Evolutionary conservation across 2,113 vertebrate species (phyloP), one percentile per base, ranked within the genome.

Genomic region (Gymnarchus niloticus): DNA sequence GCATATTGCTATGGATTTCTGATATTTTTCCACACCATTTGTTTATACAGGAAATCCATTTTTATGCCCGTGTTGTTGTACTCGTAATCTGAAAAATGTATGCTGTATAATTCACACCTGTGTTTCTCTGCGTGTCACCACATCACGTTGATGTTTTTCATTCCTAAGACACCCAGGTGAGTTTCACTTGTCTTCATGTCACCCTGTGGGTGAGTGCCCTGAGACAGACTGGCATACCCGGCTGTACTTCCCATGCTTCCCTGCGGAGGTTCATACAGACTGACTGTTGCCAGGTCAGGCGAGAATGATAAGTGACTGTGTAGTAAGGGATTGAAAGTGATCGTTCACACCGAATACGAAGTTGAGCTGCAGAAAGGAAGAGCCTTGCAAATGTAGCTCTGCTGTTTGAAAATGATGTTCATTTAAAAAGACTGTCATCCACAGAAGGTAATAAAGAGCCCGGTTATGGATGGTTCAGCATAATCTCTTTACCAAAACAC

Each of bases 401-500:
- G 25, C 17, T 33, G 14, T 65, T 48, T 78, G 33, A 44, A 37
- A n/a, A 19, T 33, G 17, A 83, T 1, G 28, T 37, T 69, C 33
- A 37, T 33, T 17, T 69, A 25, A 12, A 44, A 59, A 8, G 49
- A 48, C 33, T 37, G 81, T 1, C 54, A 61, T 57, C 19, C 54
- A 57, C 54, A 57, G 21, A 83, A 44, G 52, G 3, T 21, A 54
- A 41, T 33, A 17, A 83, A 37, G 46, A 12, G 17, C 5, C 19
- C 7, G 21, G 19, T 10, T 59, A 41, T 6, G 41, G 82, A 59
- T 14, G 14, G 82, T 23, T 10, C n/a, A 56, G 41, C 25, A 9
- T 46, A 46, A 61, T 56, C 56, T 83, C 37, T 83, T 83, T 44
- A 59, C 41, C 82, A 59, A 17, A 83, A 59, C 82, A 83, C 46